Evolutionary conservation across 2,797 vertebrate genomes (phyloP), one percentile per base, ranked within the genome.

Genomic region (Oryzias sinensis): DNA sequence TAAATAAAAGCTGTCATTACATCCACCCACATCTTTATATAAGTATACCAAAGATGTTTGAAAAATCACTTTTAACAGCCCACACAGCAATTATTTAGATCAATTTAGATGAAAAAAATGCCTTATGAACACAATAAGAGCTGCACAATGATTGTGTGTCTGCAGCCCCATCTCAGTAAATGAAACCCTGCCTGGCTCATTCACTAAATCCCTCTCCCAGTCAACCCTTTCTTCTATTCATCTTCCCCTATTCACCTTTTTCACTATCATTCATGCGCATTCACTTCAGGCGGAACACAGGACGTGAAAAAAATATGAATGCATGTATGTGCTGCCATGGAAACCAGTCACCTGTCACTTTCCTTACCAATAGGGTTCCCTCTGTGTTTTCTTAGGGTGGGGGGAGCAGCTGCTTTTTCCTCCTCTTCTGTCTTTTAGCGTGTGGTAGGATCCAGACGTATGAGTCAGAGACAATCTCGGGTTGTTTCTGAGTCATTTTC

Each of bases 261-360:
- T 62, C 33, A 33, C 66, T 66, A 55, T 75, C 83, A 89, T 88
- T 86, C 78, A 85, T 80, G 42, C 29, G n/a, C n/a, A 8, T 74
- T 81, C 68, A 69, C 75, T 80, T 70, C 84, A 56, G 41, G 4
- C 17, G 25, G 48, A 46, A 57, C 45, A 18, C 18, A 16, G 8
- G 22, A 53, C 41, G 14, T 17, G 20, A 1, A 22, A 17, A 8
- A 52, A 67, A 54, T 65, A 59, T 81, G 82, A 81, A 86, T 85
- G 68, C 78, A 79, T 80, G 73, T 57, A 82, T 77, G 70, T 59
- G 82, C 70, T 86, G 77, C 72, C 77, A 87, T 87, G 80, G 83
- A 69, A 85, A 85, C 81, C 0, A 43, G 70, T 84, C 83, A 85
- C 77, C 66, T 86, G 85, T 74, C 67, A 70, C 49, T 14, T 5